These are phyloP conservation scores for Pantala flavescens DNA, from an alignment of 1,140 invertebrate genomes.

Conservation along the genomic window DNA sequence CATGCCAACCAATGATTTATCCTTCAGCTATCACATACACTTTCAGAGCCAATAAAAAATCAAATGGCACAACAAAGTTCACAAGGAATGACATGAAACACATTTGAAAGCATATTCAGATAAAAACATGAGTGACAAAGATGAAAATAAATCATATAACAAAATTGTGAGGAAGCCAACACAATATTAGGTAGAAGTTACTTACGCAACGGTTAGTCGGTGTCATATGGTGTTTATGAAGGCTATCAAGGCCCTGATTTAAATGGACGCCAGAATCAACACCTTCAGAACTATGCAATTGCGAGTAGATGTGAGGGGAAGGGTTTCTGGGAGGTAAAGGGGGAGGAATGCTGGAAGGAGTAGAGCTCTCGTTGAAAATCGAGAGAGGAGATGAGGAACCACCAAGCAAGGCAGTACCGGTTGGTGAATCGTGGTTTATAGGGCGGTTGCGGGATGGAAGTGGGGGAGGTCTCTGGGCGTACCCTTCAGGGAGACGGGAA, in stretches of 20 bases:
- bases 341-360: constrained; percentile 19
- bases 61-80: no score
- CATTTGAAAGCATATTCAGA: no score
- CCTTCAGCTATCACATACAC: no score
- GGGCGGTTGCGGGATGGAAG: constrained; percentile 45
- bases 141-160: constrained; percentile 17
- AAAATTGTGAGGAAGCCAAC: constrained; percentile 10
- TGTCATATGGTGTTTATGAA: constrained; percentile 22
- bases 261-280: background rate
- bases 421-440: constrained; percentile 25
- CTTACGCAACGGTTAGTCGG: constrained; percentile 16
- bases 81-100: no score
- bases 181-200: background rate
- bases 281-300: constrained; percentile 12
- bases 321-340: constrained; percentile 2
- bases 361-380: constrained; percentile 22
- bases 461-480: constrained; percentile 38
- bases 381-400: constrained; percentile 14
- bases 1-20: no score
- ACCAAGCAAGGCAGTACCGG: no score
- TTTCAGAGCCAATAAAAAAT: no score
- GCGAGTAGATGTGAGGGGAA: constrained; percentile 14
- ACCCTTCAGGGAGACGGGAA: constrained; percentile 20
- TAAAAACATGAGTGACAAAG: no score
- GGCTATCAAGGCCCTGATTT: constrained; percentile 25